Conservation (phyloP, 2,888 invertebrate species). For the Agrenia bidenticulata region DNA sequence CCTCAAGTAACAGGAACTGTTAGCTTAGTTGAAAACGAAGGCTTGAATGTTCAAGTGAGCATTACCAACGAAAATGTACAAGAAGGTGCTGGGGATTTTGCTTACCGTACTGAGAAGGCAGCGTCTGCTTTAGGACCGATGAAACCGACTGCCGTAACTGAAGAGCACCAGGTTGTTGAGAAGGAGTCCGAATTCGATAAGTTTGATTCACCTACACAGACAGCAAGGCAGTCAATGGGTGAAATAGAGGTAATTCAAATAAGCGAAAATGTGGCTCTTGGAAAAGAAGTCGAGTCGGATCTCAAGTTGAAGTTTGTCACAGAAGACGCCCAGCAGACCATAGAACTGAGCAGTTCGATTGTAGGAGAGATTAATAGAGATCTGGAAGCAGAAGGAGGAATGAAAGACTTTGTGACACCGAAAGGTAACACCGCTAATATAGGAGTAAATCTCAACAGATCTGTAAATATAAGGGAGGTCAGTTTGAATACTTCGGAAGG, state of each 20-base stretch:
- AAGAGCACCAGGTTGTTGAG: background rate
- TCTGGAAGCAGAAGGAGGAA: background rate
- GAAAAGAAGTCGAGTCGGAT: constrained; percentile 11
- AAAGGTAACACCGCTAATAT: background rate
- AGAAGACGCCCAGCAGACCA: background rate
- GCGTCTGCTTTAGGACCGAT: background rate
- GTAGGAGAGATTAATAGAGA: background rate
- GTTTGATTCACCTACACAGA: background rate
- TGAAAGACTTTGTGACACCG: constrained; percentile 14
- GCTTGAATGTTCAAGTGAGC: background rate
- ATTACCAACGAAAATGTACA: background rate
- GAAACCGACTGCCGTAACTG: background rate
- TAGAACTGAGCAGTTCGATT: background rate
- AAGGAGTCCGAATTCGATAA: background rate
- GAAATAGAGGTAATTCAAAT: constrained; percentile 4
- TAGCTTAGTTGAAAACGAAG: background rate
- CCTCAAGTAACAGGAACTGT: background rate
- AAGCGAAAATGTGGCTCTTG: background rate
- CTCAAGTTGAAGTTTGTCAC: constrained; percentile 8
- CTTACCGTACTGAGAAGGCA: constrained; percentile 3
- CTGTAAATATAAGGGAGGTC: constrained; percentile 6
- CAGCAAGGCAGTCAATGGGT: background rate
- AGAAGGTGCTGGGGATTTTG: background rate
- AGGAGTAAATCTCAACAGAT: background rate
- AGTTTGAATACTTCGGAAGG: background rate